Conservation (phyloP, 1,140 invertebrate species). For the Drosophila chauvacae region DNA sequence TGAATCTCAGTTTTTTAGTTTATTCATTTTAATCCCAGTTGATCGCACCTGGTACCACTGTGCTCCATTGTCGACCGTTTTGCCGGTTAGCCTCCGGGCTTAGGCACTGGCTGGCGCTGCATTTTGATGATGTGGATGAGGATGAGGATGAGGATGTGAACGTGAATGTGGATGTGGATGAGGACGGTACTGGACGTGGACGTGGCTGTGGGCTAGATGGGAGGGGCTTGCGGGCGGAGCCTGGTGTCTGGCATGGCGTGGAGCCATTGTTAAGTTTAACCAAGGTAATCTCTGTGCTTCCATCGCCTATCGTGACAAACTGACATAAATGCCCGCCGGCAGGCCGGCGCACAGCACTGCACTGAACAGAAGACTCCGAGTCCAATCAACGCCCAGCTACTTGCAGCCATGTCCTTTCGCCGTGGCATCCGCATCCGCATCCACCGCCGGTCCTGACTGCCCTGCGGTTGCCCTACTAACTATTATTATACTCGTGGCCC, state of each 20-base stretch:
- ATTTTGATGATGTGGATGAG: slow-evolving; percentile 73
- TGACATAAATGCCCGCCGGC: slow-evolving; percentile 80
- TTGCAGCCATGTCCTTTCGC: slow-evolving; percentile 53
- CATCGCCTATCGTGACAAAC: slow-evolving; percentile 82
- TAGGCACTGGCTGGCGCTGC: slow-evolving; percentile 63
- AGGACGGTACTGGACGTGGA: slow-evolving; percentile 11
- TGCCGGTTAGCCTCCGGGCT: slow-evolving; percentile 57
- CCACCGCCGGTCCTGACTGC: slow-evolving; percentile 35
- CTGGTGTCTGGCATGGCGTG: slow-evolving; percentile 65
- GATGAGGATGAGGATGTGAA: slow-evolving; percentile 26
- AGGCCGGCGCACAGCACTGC: slow-evolving; percentile 23
- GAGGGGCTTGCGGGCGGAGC: slow-evolving; percentile 24
- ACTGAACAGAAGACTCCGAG: slow-evolving; percentile 45
- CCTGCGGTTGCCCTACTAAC: slow-evolving; percentile 79
- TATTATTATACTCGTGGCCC: slow-evolving; percentile 66
- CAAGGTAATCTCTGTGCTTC: slow-evolving; percentile 82
- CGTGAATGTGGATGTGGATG: slow-evolving; percentile 46
- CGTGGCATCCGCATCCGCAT: slow-evolving; percentile 19
- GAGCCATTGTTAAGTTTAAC: slow-evolving; percentile 82
- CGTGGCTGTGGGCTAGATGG: slow-evolving; percentile 1
- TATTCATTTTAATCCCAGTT: not conserved
- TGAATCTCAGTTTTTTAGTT: not conserved
- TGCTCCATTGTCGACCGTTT: slow-evolving; percentile 45
- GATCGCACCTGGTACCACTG: slow-evolving; percentile 9
- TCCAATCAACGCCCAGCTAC: slow-evolving; percentile 82